Percentiles rank a stretch among this genome's conserved stretches.
Conservation (phyloP, 2,888 invertebrate species). For the Eugnorisma glareosa region DNA sequence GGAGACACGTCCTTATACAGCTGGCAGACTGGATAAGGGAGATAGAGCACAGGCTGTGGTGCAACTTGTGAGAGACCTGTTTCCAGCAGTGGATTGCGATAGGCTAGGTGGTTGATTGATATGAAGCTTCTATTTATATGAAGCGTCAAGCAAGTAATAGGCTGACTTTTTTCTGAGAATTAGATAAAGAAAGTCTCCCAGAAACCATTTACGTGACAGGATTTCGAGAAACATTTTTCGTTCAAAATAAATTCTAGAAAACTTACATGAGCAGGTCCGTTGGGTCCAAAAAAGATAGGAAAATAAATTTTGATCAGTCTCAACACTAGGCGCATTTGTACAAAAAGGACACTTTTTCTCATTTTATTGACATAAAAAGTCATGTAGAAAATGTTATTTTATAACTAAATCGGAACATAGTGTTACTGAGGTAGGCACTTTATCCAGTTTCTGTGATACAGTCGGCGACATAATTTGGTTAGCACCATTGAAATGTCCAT, state of each 20-base stretch:
- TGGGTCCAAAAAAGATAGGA: slow-evolving; percentile 58
- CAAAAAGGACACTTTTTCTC: neutral
- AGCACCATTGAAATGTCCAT: too few species aligned
- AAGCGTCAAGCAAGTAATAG: neutral
- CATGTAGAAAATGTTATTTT: neutral
- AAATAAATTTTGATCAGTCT: slow-evolving; percentile 17
- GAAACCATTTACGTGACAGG: neutral
- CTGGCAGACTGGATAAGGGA: neutral
- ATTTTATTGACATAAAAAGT: slow-evolving; percentile 9
- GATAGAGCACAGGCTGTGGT: neutral
- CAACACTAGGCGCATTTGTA: neutral
- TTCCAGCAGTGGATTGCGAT: neutral
- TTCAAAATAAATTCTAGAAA: neutral
- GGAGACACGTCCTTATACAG: neutral
- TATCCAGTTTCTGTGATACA: neutral
- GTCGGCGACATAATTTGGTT: neutral
- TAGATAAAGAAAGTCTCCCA: neutral
- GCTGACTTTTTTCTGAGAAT: neutral
- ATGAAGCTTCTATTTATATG: neutral
- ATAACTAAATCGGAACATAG: slow-evolving; percentile 7
- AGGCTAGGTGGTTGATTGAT: neutral
- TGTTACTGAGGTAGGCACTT: neutral
- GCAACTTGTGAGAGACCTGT: neutral
- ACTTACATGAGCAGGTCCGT: slow-evolving; percentile 65
- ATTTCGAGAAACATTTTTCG: neutral